Evolutionary conservation across 2,113 vertebrate species (phyloP).

Genomic region (Rhineura floridana): DNA sequence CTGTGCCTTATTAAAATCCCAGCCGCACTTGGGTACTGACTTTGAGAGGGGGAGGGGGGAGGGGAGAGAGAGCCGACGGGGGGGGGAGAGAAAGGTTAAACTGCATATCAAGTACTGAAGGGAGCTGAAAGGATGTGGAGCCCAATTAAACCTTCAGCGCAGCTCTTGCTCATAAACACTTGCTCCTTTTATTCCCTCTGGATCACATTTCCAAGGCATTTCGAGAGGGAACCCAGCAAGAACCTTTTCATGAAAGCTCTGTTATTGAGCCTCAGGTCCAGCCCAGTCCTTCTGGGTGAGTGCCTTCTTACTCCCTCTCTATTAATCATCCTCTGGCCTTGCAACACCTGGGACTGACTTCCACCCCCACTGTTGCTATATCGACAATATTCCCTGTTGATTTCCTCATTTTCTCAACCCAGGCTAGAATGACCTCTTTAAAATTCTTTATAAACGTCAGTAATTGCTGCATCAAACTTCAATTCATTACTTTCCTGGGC

Average conservation of each 20-base stretch:
- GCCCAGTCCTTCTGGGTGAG: slow-evolving; percentile 78
- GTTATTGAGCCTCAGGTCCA: slow-evolving; percentile 75
- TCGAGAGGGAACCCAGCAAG: slow-evolving; percentile 77
- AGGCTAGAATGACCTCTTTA: slow-evolving; percentile 89
- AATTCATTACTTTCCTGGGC: slow-evolving; percentile 91
- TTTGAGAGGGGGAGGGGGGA: slow-evolving; percentile 51
- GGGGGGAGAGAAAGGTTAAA: slow-evolving; percentile 81
- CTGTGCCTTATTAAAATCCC: slow-evolving; percentile 73
- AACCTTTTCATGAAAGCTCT: slow-evolving; percentile 74
- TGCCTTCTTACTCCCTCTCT: slow-evolving; percentile 74
- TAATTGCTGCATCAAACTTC: slow-evolving; percentile 95
- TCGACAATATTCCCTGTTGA: slow-evolving; percentile 89
- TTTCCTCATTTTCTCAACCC: slow-evolving; percentile 86
- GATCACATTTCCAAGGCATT: slow-evolving; percentile 72
- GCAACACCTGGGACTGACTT: slow-evolving; percentile 83
- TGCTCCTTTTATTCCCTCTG: slow-evolving; percentile 76
- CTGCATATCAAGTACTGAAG: slow-evolving; percentile 79
- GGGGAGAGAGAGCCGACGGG: slow-evolving; percentile 51
- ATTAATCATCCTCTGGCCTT: slow-evolving; percentile 82
- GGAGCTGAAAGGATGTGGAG: slow-evolving; percentile 74
- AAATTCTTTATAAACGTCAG: slow-evolving; percentile 94
- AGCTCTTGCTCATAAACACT: slow-evolving; percentile 72
- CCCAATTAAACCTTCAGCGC: slow-evolving; percentile 85
- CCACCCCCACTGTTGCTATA: slow-evolving; percentile 83
- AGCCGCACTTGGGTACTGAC: slow-evolving; percentile 62